A percentile compares a stretch with the other conserved stretches of the same genome.
These are phyloP conservation scores for Microcebus jonahi DNA, from an alignment of 2,113 vertebrate species.

Conservation along the genomic window DNA sequence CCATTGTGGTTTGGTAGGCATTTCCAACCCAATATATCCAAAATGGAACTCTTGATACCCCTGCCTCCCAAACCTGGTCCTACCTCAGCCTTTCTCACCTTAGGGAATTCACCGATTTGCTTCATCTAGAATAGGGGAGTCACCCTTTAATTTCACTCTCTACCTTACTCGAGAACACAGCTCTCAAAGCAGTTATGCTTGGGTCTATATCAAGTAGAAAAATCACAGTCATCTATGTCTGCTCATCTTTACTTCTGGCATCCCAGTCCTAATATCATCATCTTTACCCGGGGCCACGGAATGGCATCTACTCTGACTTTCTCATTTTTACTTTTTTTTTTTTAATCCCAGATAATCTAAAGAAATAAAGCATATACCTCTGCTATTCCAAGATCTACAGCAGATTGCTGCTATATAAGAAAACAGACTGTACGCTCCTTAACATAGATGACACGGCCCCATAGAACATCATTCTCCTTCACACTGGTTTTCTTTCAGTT, in stretches of 20 bases:
- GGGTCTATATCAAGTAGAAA: neutral
- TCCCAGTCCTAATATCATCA: fast-evolving
- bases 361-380: neutral
- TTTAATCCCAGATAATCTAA: neutral
- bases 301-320: neutral
- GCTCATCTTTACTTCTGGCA: neutral
- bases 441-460: neutral
- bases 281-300: neutral
- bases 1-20: neutral
- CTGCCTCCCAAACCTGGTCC: neutral
- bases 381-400: neutral
- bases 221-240: neutral
- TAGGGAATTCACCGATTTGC: neutral
- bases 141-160: neutral
- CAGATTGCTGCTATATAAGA: neutral
- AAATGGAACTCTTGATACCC: neutral
- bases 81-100: neutral
- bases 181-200: neutral
- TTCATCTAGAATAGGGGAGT: neutral
- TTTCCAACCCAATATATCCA: neutral
- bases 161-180: neutral
- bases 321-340: neutral
- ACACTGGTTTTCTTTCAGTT: neutral
- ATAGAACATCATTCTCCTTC: too few species aligned
- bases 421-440: neutral